Percentiles rank a stretch among this genome's conserved stretches.
Evolutionary conservation across 2,797 vertebrate genomes (phyloP).

Genomic region (Sebastes vulpes): DNA sequence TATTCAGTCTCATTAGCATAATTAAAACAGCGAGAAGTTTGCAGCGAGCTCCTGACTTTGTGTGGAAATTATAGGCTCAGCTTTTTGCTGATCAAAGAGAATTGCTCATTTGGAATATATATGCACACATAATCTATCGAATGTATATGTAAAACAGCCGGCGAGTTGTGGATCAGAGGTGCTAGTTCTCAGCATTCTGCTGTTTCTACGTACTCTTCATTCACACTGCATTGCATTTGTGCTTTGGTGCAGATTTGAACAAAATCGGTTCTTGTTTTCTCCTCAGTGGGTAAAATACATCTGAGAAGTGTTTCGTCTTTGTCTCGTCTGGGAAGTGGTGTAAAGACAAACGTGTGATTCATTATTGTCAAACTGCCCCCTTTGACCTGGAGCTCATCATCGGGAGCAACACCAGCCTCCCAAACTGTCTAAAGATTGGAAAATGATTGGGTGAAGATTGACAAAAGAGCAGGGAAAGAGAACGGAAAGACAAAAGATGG

Average conservation of each 20-base stretch:
- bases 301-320: neutral
- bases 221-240: neutral
- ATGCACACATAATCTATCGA: constrained; percentile 14
- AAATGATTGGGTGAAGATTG: constrained; percentile 5
- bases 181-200: neutral
- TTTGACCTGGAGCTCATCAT: constrained; percentile 16
- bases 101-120: constrained; percentile 50
- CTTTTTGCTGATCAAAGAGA: constrained; percentile 77
- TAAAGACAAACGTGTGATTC: neutral
- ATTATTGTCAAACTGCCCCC: constrained; percentile 18
- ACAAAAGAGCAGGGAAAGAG: neutral
- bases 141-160: constrained; percentile 34
- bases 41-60: constrained; percentile 28
- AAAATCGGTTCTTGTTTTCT: neutral
- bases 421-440: neutral
- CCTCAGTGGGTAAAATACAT: neutral
- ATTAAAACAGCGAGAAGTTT: constrained; percentile 61
- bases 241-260: neutral
- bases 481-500: neutral
- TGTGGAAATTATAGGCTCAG: constrained; percentile 55
- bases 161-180: neutral
- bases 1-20: constrained; percentile 62
- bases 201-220: neutral
- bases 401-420: neutral
- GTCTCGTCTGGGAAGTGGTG: neutral